Evolutionary conservation across 2,888 invertebrate species (phyloP), one percentile per base, ranked within the genome.

Genomic region (Amphipoea lucens): DNA sequence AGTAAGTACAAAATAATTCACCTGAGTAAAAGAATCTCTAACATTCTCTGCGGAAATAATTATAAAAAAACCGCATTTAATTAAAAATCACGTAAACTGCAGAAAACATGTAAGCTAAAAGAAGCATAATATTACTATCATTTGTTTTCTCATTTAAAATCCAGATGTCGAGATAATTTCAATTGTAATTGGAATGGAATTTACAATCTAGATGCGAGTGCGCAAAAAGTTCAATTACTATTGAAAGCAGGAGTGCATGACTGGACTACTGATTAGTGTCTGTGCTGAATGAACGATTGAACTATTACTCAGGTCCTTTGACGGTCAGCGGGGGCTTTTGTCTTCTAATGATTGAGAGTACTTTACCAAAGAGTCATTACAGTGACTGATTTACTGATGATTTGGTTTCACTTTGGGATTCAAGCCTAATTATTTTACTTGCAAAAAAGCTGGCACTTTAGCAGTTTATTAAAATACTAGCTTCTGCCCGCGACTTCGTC

Each of bases 161-260:
- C 68, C 63, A 79, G 69, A 57, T 36, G 54, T 54, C 23, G 23
- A 77, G 71, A 65, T 74, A 74, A 81, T 29, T 74, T 81, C 74
- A 70, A 72, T 72, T 72, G 76, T 84, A 84, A 84, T 84, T 84
- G 84, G 74, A 84, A 68, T 84, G 51, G 54, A 84, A 77, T 80
- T 76, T 73, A 67, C 67, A 80, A 71, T 84, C 60, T 60, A 51
- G 62, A 63, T 77, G 65, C 9, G 65, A 84, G 81, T 77, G 74
- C 68, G 67, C 45, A 84, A 84, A 84, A 84, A 81, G 71, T 81
- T 84, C 74, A 84, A 74, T 84, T 81, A 60, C 73, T 12, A 62
- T 57, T 74, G 36, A 57, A 74, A 65, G 45, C 68, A 20, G 45
- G 36, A 73, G 11, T 65, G 74, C 60, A 77, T 84, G 76, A 81